phyloP scores from a whole-genome alignment of 2,797 vertebrate species.

The Tachyglossus aculeatus region DNA sequence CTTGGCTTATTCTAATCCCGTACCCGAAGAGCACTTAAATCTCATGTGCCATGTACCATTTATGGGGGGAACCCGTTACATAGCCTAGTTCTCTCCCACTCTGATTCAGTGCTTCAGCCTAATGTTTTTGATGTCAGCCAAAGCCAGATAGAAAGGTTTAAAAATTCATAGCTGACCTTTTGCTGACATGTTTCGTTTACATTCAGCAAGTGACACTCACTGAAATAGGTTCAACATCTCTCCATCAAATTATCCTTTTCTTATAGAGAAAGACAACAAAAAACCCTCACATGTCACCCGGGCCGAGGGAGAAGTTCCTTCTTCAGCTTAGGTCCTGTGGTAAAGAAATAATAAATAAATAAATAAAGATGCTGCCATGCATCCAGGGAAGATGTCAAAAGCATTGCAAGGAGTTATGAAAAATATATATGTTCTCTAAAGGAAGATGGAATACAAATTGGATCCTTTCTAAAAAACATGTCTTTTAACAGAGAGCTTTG shows the following conservation, averaged over 20 bases:
- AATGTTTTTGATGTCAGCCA: constrained; percentile 61
- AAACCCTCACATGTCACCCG: not conserved
- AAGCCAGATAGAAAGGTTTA: constrained; percentile 61
- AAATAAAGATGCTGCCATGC: constrained; percentile 41
- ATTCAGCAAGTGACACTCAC: not conserved
- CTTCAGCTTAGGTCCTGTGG: constrained; percentile 35
- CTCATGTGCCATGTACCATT: accelerated
- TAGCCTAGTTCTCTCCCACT: constrained; percentile 54
- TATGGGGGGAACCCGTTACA: constrained; percentile 35
- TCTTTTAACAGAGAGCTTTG: constrained; percentile 72
- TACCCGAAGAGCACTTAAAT: not conserved
- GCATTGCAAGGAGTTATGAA: constrained; percentile 56
- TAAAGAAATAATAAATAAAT: constrained; percentile 19
- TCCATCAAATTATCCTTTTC: constrained; percentile 47
- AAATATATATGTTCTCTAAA: constrained; percentile 70
- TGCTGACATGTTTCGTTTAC: constrained; percentile 48
- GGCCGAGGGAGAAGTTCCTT: not conserved
- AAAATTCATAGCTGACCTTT: constrained; percentile 68
- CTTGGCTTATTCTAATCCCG: not conserved
- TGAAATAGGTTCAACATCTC: not conserved
- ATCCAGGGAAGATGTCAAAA: constrained; percentile 45
- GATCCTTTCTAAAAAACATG: constrained; percentile 56
- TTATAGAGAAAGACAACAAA: constrained; percentile 8
- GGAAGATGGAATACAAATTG: constrained; percentile 72
- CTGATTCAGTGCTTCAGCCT: constrained; percentile 63